Percentiles rank a stretch among this genome's conserved stretches.
These are phyloP conservation scores for Crotophaga sulcirostris DNA, from an alignment of 2,113 vertebrate genomes.

Conservation along the genomic window DNA sequence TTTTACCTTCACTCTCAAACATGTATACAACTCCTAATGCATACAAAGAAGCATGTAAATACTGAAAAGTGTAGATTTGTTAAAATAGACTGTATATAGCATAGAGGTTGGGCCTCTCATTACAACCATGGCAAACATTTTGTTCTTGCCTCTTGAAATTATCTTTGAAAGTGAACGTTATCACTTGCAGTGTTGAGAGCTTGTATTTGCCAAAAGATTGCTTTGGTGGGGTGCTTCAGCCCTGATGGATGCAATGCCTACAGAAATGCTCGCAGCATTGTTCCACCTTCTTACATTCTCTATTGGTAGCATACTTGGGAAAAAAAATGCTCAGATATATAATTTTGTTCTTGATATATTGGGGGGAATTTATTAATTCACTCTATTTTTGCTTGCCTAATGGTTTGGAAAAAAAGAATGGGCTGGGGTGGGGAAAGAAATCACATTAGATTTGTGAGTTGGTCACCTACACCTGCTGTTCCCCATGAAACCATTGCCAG, in stretches of 20 bases:
- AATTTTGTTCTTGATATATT: not conserved
- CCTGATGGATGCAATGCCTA: not conserved
- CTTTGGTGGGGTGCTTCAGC: not conserved
- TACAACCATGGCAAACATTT: not conserved
- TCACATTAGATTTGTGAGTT: not conserved
- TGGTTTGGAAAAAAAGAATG: conserved; percentile 10
- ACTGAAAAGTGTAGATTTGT: not conserved
- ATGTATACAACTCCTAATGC: not conserved
- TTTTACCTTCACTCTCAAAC: not conserved
- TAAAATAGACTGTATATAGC: not conserved
- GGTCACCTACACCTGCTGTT: conserved; percentile 2
- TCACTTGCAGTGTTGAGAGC: not conserved
- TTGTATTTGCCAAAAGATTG: not conserved
- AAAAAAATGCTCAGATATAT: not conserved
- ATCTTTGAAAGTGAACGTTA: not conserved
- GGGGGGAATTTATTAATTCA: not conserved
- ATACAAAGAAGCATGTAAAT: not conserved
- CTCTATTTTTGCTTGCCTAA: not conserved
- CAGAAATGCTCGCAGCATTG: not conserved
- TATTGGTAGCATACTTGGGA: not conserved
- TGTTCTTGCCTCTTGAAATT: not conserved
- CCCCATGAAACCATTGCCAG: not conserved
- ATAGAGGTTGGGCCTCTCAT: not conserved
- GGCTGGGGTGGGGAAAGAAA: not conserved
- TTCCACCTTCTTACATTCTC: not conserved